A percentile compares a stretch with the other conserved stretches of the same genome.
These are phyloP conservation scores for Macrotrachela quadricornifera DNA, from an alignment of 1,140 invertebrate species.

Conservation along the genomic window DNA sequence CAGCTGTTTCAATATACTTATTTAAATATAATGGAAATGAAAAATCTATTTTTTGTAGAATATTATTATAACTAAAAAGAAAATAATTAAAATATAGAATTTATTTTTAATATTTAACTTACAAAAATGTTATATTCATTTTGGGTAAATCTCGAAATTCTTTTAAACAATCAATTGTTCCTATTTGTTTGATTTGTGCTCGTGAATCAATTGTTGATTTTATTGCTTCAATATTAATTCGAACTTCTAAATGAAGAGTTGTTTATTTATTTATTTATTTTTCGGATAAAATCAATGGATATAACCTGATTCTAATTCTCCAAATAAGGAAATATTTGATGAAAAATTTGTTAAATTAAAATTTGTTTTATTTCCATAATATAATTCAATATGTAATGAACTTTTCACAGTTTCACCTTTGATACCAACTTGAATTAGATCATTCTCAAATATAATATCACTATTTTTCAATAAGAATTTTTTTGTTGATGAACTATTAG, in stretches of 20 bases:
- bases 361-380: slow-evolving; percentile 94
- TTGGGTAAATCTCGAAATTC: slow-evolving; percentile 52
- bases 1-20: slow-evolving; percentile 94
- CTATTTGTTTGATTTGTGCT: slow-evolving; percentile 88
- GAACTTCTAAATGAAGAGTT: too few relatives aligned
- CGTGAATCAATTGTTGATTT: slow-evolving; percentile 50
- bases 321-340: slow-evolving; percentile 12
- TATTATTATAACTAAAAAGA: slow-evolving; percentile 60
- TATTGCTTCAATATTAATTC: background rate
- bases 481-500: too few relatives aligned
- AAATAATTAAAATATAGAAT: slow-evolving; percentile 1
- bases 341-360: slow-evolving; percentile 16
- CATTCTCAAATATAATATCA: slow-evolving; percentile 92
- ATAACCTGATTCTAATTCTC: background rate
- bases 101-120: background rate
- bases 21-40: slow-evolving; percentile 86
- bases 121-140: background rate
- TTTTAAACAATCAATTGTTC: slow-evolving; percentile 87
- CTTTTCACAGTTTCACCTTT: slow-evolving; percentile 82
- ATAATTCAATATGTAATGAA: slow-evolving; percentile 73
- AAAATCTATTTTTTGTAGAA: slow-evolving; percentile 68
- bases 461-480: slow-evolving; percentile 40
- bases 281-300: background rate
- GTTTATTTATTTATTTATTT: background rate
- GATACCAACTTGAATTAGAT: slow-evolving; percentile 88